Conservation (phyloP, 2,888 invertebrate species). For the Mythimna ferrago region DNA sequence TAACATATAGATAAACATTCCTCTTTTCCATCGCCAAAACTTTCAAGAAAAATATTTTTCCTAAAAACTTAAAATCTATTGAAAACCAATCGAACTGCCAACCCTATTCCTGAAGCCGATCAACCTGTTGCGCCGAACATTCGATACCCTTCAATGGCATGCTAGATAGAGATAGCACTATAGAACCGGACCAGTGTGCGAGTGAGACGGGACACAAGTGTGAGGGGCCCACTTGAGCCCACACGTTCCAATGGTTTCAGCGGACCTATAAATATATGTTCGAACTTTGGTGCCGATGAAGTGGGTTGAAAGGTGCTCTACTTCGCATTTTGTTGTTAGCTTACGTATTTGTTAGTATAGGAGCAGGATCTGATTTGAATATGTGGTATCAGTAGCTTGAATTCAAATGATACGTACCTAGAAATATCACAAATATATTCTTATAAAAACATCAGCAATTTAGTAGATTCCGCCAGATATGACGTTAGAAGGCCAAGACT, state of each 20-base stretch:
- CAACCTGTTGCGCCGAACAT: conserved; percentile 89
- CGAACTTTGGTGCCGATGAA: conserved; percentile 77
- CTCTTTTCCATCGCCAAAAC: no score
- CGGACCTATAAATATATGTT: conserved; percentile 87
- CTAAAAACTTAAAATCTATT: conserved; percentile 2
- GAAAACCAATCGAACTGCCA: conserved; percentile 81
- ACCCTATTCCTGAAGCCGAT: conserved; percentile 87
- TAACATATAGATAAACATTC: no score
- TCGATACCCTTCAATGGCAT: conserved; percentile 90
- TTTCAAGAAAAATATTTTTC: neutral
- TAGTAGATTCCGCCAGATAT: no score
- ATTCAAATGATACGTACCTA: no score
- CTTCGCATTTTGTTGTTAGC: conserved; percentile 38
- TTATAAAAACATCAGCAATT: no score
- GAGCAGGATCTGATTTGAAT: no score
- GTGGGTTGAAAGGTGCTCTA: conserved; percentile 75
- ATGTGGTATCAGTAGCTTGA: no score
- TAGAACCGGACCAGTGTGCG: conserved; percentile 48
- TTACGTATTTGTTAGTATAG: neutral
- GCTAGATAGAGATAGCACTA: conserved; percentile 71
- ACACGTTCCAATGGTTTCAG: conserved; percentile 88
- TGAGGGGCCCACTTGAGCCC: conserved; percentile 85
- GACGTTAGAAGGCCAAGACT: no score
- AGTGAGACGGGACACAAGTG: conserved; percentile 74
- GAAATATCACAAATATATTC: no score